Evolutionary conservation across 2,888 invertebrate genomes (phyloP).

Genomic region (Ypsolopha sequella): DNA sequence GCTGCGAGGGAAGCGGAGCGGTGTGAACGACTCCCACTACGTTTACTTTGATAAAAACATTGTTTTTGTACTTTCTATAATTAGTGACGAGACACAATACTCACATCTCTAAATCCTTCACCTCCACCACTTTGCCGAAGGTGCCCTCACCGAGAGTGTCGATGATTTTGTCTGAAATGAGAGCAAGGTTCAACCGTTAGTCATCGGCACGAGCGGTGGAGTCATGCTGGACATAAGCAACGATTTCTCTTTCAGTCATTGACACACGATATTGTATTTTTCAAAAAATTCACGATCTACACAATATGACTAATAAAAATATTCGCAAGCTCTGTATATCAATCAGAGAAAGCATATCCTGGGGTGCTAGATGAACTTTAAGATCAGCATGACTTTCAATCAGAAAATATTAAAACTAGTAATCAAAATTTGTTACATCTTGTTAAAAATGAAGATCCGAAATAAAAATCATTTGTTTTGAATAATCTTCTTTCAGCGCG

Average conservation of each 20-base stretch:
- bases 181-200: slow-evolving; percentile 60
- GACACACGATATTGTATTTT: not conserved
- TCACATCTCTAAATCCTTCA: slow-evolving; percentile 96
- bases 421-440: no score
- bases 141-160: slow-evolving; percentile 99
- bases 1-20: slow-evolving; percentile 7
- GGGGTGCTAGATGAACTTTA: not conserved
- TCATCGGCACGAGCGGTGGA: slow-evolving; percentile 32
- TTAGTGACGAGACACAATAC: slow-evolving; percentile 34
- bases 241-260: not conserved
- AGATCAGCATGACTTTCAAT: not conserved
- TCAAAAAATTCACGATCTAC: not conserved
- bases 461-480: not conserved
- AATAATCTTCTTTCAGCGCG: not conserved
- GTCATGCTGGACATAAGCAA: slow-evolving; percentile 28
- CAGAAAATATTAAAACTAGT: not conserved
- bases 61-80: no score
- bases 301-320: not conserved
- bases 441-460: no score
- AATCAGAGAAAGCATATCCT: not conserved
- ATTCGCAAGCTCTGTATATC: not conserved
- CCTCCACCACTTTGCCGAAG: slow-evolving; percentile 99
- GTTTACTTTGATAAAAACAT: not conserved
- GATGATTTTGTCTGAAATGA: slow-evolving; percentile 97
- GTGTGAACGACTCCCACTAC: slow-evolving; percentile 25